A percentile compares a stretch with the other conserved stretches of the same genome.
These are phyloP conservation scores for Aix galericulata DNA, from an alignment of 2,113 vertebrate genomes.

Conservation along the genomic window DNA sequence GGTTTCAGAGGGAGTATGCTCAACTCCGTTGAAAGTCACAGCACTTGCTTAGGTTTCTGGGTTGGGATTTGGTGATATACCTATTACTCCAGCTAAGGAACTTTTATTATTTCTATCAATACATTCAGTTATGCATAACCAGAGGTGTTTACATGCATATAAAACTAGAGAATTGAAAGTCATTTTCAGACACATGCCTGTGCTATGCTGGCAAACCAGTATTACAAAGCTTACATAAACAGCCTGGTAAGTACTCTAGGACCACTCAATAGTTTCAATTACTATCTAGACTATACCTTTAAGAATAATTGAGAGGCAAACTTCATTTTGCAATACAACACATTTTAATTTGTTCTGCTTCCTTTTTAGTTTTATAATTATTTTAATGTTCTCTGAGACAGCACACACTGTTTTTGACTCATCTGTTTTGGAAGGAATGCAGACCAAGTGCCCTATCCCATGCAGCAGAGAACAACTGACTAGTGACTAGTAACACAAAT, in stretches of 20 bases:
- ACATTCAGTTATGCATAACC: neutral
- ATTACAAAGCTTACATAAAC: neutral
- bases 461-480: neutral
- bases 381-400: neutral
- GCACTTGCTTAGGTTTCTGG: neutral
- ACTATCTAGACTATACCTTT: neutral
- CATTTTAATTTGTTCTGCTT: constrained; percentile 32
- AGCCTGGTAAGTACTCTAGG: neutral
- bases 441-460: neutral
- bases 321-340: neutral
- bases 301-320: neutral
- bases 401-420: neutral
- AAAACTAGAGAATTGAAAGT: neutral
- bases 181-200: neutral
- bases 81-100: neutral
- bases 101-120: neutral
- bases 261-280: neutral
- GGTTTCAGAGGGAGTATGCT: neutral
- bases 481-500: neutral
- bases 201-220: neutral
- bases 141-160: neutral
- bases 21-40: neutral
- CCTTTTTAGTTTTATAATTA: neutral
- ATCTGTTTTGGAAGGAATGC: neutral
- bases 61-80: neutral